phyloP scores from a whole-genome alignment of 2,888 invertebrate species.

The Rhabditoides inermis region DNA sequence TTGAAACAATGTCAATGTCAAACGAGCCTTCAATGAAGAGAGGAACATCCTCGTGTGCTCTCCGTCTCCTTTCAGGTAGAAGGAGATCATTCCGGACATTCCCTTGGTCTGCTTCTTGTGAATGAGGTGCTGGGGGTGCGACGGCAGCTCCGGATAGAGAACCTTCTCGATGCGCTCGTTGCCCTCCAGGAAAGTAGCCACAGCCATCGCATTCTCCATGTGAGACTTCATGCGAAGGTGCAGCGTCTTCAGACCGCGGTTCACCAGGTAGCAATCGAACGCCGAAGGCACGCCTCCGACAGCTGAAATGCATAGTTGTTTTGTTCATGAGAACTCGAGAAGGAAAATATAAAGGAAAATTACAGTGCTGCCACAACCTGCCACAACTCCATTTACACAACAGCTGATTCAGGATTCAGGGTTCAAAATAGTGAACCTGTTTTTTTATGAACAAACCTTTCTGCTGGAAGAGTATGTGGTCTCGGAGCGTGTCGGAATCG shows the following conservation, averaged over 20 bases:
- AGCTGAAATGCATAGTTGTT: too few relatives aligned
- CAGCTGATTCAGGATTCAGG: too few relatives aligned
- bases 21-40: constrained; percentile 61
- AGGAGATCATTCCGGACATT: constrained; percentile 83
- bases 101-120: constrained; percentile 71
- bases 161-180: constrained; percentile 67
- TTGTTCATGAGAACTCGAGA: too few relatives aligned
- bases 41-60: constrained; percentile 69
- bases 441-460: background rate
- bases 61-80: constrained; percentile 72
- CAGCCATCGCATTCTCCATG: constrained; percentile 66
- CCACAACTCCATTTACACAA: too few relatives aligned
- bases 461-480: constrained; percentile 64
- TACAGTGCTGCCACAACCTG: too few relatives aligned
- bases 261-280: constrained; percentile 84
- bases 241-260: constrained; percentile 76
- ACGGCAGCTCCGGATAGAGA: constrained; percentile 62
- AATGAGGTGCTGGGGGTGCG: constrained; percentile 77
- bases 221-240: constrained; percentile 80
- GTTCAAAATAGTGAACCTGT: background rate
- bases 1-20: too few relatives aligned
- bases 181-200: constrained; percentile 71
- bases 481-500: constrained; percentile 65
- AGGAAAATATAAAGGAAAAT: too few relatives aligned
- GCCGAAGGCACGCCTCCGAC: constrained; percentile 86